Conservation (phyloP, 2,888 invertebrate species). For the Melanostoma scalare region DNA sequence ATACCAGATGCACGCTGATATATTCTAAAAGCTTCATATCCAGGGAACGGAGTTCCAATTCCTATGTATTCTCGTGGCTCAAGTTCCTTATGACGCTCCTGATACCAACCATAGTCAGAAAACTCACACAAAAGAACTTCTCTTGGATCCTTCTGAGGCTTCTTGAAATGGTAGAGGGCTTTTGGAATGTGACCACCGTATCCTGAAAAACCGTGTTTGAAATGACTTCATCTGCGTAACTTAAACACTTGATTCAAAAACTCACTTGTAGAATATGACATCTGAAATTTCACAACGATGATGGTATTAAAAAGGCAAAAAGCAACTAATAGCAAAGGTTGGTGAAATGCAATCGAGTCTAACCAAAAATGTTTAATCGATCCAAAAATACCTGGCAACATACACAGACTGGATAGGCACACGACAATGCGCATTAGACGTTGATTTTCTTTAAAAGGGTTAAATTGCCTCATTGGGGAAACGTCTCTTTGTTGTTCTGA, state of each 20-base stretch:
- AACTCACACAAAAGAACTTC: slow-evolving; percentile 88
- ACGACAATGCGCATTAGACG: too few species aligned
- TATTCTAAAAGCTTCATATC: slow-evolving; percentile 82
- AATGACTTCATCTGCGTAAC: too few species aligned
- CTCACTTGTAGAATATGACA: slow-evolving; percentile 5
- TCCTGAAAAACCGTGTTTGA: slow-evolving; percentile 63
- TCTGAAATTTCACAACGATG: not conserved
- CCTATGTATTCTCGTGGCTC: slow-evolving; percentile 82
- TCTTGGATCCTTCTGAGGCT: slow-evolving; percentile 83
- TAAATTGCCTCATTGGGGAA: too few species aligned
- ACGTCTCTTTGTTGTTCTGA: too few species aligned
- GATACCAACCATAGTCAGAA: slow-evolving; percentile 85
- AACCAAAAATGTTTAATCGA: too few species aligned
- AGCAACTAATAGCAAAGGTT: not conserved
- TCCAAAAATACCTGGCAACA: too few species aligned
- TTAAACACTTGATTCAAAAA: not conserved
- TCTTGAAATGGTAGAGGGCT: slow-evolving; percentile 69
- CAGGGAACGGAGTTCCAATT: slow-evolving; percentile 67
- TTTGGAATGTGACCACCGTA: slow-evolving; percentile 74
- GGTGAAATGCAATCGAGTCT: too few species aligned
- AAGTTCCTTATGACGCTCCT: slow-evolving; percentile 87
- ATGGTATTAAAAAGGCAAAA: not conserved
- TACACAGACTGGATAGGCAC: too few species aligned
- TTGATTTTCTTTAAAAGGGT: too few species aligned
- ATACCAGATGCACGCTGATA: slow-evolving; percentile 88